A percentile compares a stretch with the other conserved stretches of the same genome.
Conservation (phyloP, 1,140 invertebrate genomes). For the Platyscapa corneri region DNA sequence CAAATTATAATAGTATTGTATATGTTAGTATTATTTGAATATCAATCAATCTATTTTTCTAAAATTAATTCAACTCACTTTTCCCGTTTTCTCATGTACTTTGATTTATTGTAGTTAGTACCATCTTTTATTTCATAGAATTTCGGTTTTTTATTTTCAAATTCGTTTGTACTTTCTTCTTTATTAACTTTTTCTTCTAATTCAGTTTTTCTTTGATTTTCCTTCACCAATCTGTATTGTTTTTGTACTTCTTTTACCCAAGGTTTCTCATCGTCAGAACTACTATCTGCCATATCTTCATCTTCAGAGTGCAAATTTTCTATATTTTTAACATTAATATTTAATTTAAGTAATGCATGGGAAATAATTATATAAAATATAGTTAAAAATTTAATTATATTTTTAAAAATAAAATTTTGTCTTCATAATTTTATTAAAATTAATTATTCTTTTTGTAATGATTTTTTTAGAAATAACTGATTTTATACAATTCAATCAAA, state of each 20-base stretch:
- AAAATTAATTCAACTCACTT: slow-evolving; percentile 68
- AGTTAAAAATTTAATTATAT: not conserved
- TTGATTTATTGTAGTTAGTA: slow-evolving; percentile 76
- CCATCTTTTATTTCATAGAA: slow-evolving; percentile 81
- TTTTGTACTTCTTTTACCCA: slow-evolving; percentile 88
- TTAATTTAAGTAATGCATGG: too few relatives aligned
- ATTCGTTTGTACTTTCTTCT: slow-evolving; percentile 65
- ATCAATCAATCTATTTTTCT: too few relatives aligned
- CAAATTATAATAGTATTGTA: not conserved
- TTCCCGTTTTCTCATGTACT: slow-evolving; percentile 72
- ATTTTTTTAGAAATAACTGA: too few relatives aligned
- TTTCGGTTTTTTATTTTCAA: slow-evolving; percentile 72
- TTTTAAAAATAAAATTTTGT: too few relatives aligned
- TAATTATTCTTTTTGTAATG: too few relatives aligned
- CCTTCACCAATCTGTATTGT: slow-evolving; percentile 78
- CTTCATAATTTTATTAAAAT: too few relatives aligned
- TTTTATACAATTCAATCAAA: too few relatives aligned
- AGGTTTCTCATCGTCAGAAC: slow-evolving; percentile 82
- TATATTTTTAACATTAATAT: slow-evolving; percentile 39
- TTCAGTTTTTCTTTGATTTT: slow-evolving; percentile 71
- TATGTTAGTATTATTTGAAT: too few relatives aligned
- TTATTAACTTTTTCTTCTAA: slow-evolving; percentile 71
- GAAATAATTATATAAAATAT: too few relatives aligned
- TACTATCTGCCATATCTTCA: slow-evolving; percentile 64
- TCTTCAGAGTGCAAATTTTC: slow-evolving; percentile 60